Evolutionary conservation across 2,113 vertebrate species (phyloP).

Genomic region (Micromys minutus): DNA sequence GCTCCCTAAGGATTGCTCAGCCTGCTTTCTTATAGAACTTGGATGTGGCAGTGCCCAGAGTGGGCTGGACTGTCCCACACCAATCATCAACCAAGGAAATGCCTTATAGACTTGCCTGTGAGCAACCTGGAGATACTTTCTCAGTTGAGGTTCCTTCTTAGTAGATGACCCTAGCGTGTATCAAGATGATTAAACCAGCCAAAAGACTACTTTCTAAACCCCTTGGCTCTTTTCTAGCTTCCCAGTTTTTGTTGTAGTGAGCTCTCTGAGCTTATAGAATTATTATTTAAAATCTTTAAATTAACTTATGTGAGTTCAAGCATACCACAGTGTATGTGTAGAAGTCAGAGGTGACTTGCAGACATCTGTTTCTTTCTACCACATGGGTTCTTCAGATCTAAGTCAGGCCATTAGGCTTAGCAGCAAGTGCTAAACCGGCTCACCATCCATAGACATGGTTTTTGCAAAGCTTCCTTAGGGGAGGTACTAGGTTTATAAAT

Average conservation of each 20-base stretch:
- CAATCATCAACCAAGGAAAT: not conserved
- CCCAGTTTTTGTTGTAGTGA: constrained; percentile 7
- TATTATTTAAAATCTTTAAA: not conserved
- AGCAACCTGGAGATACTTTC: not conserved
- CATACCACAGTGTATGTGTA: too few relatives aligned
- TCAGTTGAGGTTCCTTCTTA: not conserved
- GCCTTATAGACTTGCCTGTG: not conserved
- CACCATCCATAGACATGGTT: not conserved
- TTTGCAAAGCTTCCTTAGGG: not conserved
- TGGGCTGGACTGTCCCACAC: not conserved
- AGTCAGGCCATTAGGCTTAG: not conserved
- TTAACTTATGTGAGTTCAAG: not conserved
- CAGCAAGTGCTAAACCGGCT: not conserved
- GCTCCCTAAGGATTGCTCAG: not conserved
- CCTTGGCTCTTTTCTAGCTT: constrained; percentile 6
- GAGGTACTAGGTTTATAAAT: not conserved
- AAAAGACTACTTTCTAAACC: constrained; percentile 5
- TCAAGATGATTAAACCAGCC: not conserved
- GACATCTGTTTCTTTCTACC: not conserved
- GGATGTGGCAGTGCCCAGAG: not conserved
- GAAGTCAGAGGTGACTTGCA: not conserved
- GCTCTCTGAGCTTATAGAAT: not conserved
- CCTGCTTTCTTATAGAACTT: not conserved
- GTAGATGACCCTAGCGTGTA: not conserved
- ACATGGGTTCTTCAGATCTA: not conserved